Conservation (phyloP, 2,888 invertebrate genomes). For the Patella ulyssiponensis region DNA sequence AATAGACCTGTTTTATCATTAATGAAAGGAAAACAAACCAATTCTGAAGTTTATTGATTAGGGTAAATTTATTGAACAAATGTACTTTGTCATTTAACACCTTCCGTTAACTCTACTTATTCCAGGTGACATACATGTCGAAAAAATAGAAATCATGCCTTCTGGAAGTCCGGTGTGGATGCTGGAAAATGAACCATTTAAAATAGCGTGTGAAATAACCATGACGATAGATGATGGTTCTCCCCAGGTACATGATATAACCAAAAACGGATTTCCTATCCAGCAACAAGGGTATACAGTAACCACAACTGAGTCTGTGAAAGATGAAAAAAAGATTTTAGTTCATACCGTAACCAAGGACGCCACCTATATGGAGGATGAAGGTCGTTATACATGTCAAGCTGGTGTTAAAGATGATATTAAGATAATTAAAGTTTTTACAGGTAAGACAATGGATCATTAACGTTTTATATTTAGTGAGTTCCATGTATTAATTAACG, state of each 20-base stretch:
- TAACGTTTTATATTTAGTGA: no score
- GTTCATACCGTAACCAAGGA: conserved; percentile 1
- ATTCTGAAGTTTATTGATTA: no score
- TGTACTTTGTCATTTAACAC: no score
- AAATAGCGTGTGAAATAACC: conserved; percentile 5
- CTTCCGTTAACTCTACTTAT: neutral
- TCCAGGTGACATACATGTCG: neutral
- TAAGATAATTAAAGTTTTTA: conserved; percentile 4
- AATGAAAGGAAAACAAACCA: no score
- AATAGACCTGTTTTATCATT: no score
- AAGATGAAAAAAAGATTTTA: neutral
- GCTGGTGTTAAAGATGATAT: neutral
- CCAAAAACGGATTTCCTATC: neutral
- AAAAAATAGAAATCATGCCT: neutral
- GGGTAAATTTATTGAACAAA: no score
- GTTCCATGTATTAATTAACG: no score
- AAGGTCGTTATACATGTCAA: neutral
- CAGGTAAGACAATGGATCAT: neutral
- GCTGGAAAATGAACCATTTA: conserved; percentile 1
- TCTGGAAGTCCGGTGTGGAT: conserved; percentile 1
- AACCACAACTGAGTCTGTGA: neutral
- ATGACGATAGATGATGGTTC: neutral
- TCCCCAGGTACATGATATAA: neutral
- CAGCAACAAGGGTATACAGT: conserved; percentile 1
- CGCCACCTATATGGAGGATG: neutral